phyloP scores from a whole-genome alignment of 2,797 vertebrate species.

The Mormyrops boulengeri region DNA sequence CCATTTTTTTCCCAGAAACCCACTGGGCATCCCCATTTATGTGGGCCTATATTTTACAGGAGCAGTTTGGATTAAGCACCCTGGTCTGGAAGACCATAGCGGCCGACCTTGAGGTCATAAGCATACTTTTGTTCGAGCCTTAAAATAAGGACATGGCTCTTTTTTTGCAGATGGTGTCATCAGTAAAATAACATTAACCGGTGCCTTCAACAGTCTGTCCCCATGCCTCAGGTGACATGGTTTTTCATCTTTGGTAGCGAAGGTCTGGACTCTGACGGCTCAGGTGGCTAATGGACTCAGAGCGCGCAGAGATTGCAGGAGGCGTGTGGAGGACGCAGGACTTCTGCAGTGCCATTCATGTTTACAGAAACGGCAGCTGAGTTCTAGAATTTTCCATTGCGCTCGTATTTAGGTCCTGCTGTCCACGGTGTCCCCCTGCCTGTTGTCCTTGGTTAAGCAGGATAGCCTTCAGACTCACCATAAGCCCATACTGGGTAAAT shows the following conservation, averaged over 20 bases:
- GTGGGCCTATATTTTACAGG: neutral
- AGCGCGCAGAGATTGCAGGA: neutral
- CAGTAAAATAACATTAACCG: neutral
- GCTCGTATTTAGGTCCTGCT: neutral
- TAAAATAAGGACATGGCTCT: neutral
- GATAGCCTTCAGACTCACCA: neutral
- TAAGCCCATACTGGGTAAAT: neutral
- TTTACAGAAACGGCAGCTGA: neutral
- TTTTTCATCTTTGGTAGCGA: constrained; percentile 8
- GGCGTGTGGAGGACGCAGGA: neutral
- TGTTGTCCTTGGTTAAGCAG: neutral
- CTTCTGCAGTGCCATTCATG: neutral
- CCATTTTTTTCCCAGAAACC: neutral
- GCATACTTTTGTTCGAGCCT: neutral
- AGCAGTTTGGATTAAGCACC: neutral
- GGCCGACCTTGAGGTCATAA: neutral
- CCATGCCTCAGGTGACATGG: neutral
- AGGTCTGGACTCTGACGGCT: neutral
- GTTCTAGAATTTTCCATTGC: neutral
- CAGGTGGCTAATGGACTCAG: constrained; percentile 18
- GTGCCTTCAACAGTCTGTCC: neutral
- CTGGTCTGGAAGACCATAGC: neutral
- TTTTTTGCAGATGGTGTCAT: neutral
- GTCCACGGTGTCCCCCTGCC: neutral
- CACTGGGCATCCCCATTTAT: neutral